Percentiles rank a stretch among this genome's conserved stretches.
These are phyloP conservation scores for Morpho helenor DNA, from an alignment of 2,888 invertebrate species.

Conservation along the genomic window DNA sequence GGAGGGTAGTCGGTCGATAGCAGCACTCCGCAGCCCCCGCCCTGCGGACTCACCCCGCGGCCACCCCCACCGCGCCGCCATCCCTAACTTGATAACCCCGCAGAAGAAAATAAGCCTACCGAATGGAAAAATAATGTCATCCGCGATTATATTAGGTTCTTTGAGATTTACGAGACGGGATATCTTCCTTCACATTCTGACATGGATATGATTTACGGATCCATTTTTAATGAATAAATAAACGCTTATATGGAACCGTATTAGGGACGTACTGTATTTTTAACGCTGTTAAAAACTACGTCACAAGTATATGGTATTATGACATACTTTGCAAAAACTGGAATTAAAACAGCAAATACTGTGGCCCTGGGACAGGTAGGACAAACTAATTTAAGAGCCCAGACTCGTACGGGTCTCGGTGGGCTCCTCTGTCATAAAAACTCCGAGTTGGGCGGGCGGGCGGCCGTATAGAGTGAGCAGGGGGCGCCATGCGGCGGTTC, in stretches of 20 bases:
- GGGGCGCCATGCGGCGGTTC: constrained; percentile 76
- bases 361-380: constrained; percentile 43
- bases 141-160: constrained; percentile 26
- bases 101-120: constrained; percentile 74
- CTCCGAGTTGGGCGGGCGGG: constrained; percentile 61
- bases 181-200: constrained; percentile 9
- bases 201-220: constrained; percentile 2
- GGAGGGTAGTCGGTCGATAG: constrained; percentile 81
- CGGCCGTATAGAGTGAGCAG: constrained; percentile 53
- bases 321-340: constrained; percentile 5
- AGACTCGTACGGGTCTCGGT: constrained; percentile 62
- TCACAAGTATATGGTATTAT: too few species aligned
- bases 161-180: constrained; percentile 13
- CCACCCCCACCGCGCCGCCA: constrained; percentile 59
- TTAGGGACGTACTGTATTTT: too few species aligned
- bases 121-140: constrained; percentile 75
- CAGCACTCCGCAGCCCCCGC: constrained; percentile 66
- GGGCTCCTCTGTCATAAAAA: constrained; percentile 72
- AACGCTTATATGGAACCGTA: too few species aligned
- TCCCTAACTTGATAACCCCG: constrained; percentile 76
- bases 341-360: constrained; percentile 35
- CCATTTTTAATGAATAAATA: background rate
- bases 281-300: too few species aligned
- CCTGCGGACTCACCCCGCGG: constrained; percentile 65
- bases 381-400: constrained; percentile 66